Conservation (phyloP, 2,113 vertebrate species). For the Neotragus pygmaeus region DNA sequence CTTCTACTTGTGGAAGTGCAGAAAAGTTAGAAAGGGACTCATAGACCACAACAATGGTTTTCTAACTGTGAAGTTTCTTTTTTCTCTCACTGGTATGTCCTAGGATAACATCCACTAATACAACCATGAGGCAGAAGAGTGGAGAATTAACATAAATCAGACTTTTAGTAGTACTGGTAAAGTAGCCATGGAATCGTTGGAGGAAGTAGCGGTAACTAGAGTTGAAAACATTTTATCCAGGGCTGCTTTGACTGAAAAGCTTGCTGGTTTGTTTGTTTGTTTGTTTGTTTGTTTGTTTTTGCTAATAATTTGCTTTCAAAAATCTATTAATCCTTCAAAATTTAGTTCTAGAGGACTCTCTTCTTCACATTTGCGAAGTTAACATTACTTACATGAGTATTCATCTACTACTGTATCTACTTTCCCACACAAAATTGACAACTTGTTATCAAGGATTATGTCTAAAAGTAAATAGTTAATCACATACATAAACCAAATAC, state of each 20-base stretch:
- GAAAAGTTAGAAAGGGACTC: not conserved
- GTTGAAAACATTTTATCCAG: constrained; percentile 6
- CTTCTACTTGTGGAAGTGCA: not conserved
- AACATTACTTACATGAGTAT: not conserved
- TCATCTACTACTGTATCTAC: not conserved
- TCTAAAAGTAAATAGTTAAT: not conserved
- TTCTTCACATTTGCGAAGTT: constrained; percentile 13
- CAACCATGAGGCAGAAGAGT: not conserved
- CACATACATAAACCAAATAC: not conserved
- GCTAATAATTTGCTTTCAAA: not conserved
- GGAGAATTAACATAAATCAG: not conserved
- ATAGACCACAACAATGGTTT: not conserved
- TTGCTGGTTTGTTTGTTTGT: not conserved
- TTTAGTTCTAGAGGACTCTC: not conserved
- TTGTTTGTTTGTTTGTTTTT: not conserved
- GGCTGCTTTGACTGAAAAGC: not conserved
- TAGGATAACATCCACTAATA: not conserved
- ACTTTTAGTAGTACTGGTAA: not conserved
- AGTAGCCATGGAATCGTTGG: not conserved
- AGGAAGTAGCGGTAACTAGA: not conserved
- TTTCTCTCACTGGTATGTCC: not conserved
- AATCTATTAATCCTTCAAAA: not conserved
- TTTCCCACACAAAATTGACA: not conserved
- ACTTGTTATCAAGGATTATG: not conserved
- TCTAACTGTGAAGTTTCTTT: not conserved